Conservation (phyloP, 2,113 vertebrate species). For the Caloenas nicobarica region DNA sequence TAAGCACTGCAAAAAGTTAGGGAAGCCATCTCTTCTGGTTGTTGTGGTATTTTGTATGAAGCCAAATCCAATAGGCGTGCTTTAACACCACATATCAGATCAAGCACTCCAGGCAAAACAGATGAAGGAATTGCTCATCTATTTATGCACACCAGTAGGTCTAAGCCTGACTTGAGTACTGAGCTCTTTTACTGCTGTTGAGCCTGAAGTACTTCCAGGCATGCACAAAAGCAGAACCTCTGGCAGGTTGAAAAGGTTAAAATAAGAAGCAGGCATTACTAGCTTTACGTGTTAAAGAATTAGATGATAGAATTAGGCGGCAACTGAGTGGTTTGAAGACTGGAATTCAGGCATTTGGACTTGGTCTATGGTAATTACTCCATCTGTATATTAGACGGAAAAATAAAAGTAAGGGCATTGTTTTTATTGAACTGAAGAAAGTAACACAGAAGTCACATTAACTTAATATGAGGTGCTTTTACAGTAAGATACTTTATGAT, state of each 20-base stretch:
- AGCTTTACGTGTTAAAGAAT: neutral
- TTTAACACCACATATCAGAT: neutral
- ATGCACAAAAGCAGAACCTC: neutral
- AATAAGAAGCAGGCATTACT: neutral
- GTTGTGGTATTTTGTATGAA: neutral
- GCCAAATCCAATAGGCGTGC: neutral
- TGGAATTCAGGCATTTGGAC: neutral
- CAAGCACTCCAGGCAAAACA: neutral
- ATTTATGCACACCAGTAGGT: neutral
- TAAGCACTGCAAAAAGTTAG: neutral
- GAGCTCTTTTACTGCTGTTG: neutral
- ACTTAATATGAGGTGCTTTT: neutral
- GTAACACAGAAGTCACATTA: neutral
- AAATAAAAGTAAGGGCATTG: neutral
- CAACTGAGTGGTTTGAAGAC: neutral
- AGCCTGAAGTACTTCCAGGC: neutral
- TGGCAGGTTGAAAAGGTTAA: neutral
- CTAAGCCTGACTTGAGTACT: neutral
- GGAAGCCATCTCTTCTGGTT: neutral
- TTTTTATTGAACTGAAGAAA: neutral
- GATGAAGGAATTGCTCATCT: neutral
- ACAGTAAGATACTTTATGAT: neutral
- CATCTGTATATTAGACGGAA: neutral
- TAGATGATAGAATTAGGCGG: neutral
- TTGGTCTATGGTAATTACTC: neutral